Evolutionary conservation across 2,888 invertebrate species (phyloP).

Genomic region (Eledona agricola): DNA sequence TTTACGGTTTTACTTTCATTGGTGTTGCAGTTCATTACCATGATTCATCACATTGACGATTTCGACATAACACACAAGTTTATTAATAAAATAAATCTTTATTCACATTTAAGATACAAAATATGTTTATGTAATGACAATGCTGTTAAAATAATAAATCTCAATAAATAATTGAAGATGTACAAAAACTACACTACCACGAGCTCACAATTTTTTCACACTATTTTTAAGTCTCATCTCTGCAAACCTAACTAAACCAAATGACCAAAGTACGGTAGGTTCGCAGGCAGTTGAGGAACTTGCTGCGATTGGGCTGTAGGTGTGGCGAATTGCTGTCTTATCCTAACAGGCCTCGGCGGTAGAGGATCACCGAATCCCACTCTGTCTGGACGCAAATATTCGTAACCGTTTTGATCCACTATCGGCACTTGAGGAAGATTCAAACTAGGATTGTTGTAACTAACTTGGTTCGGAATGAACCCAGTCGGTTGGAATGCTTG

Average conservation of each 20-base stretch:
- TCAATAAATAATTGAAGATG: too few species aligned
- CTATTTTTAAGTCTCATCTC: too few species aligned
- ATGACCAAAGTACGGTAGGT: conserved; percentile 13
- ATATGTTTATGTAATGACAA: too few species aligned
- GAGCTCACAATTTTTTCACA: too few species aligned
- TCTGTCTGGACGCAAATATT: conserved; percentile 47
- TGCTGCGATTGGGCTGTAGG: conserved; percentile 45
- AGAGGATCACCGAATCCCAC: conserved; percentile 49
- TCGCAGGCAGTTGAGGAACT: conserved; percentile 7
- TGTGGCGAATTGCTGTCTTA: conserved; percentile 50
- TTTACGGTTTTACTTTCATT: conserved; percentile 16
- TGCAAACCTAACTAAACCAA: too few species aligned
- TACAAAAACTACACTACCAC: too few species aligned
- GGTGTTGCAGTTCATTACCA: conserved; percentile 14
- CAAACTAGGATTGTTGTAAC: conserved; percentile 39
- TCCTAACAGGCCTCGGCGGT: conserved; percentile 40
- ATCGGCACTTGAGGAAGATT: conserved; percentile 30
- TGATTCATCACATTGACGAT: conserved; percentile 14
- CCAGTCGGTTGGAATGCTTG: conserved; percentile 22
- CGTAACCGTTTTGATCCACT: conserved; percentile 47
- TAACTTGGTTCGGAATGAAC: conserved; percentile 16
- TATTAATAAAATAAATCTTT: too few species aligned
- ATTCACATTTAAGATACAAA: too few species aligned
- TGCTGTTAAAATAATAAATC: too few species aligned
- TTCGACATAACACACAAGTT: too few species aligned